phyloP scores from a whole-genome alignment of 1,140 invertebrate species.

The Bombus haemorrhoidalis region DNA sequence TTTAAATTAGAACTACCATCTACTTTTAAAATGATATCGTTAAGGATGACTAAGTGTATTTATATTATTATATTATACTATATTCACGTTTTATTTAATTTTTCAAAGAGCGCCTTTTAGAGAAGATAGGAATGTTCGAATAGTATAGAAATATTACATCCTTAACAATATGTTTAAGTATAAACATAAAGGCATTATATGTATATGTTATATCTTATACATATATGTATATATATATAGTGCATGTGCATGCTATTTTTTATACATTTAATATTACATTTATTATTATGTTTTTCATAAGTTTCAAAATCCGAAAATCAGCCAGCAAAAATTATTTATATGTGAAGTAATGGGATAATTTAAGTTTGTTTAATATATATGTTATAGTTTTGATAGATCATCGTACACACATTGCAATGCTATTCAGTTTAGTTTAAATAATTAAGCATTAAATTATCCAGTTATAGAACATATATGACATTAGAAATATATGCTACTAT shows the following conservation, averaged over 20 bases:
- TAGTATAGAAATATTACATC: neutral
- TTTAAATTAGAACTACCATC: neutral
- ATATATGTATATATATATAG: neutral
- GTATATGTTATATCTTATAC: neutral
- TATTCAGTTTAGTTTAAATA: neutral
- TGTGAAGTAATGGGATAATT: neutral
- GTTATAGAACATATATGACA: neutral
- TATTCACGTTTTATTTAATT: neutral
- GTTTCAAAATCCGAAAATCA: neutral
- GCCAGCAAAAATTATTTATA: neutral
- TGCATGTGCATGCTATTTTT: neutral
- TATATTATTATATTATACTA: neutral
- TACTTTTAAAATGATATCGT: neutral
- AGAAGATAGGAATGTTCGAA: no score
- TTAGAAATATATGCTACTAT: neutral
- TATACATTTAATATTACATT: neutral
- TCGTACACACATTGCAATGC: neutral
- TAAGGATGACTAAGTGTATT: neutral
- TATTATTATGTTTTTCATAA: neutral
- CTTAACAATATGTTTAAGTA: slow-evolving; percentile 1
- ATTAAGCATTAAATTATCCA: slow-evolving; percentile 6
- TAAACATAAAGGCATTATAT: neutral
- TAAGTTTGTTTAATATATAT: neutral
- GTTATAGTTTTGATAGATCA: neutral
- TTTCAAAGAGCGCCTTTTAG: neutral